Evolutionary conservation across 2,888 invertebrate genomes (phyloP).

Genomic region (Antitype chi): DNA sequence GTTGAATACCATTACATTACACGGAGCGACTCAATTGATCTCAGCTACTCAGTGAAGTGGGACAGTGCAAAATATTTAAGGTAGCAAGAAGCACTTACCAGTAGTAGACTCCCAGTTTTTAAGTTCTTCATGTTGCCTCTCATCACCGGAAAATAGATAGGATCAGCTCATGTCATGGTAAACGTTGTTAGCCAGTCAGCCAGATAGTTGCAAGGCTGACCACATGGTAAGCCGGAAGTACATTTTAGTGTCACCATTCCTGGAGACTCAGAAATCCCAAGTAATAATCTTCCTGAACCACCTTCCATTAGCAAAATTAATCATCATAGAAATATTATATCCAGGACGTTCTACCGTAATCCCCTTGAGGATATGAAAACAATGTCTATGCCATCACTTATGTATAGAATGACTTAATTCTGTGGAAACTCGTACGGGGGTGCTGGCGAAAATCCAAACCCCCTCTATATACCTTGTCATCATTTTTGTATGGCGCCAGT

Average conservation of each 20-base stretch:
- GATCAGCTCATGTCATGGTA: neutral
- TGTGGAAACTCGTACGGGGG: constrained; percentile 58
- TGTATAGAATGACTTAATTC: constrained; percentile 72
- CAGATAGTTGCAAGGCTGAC: neutral
- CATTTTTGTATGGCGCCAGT: constrained; percentile 43
- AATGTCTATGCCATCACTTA: constrained; percentile 63
- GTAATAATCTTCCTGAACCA: neutral
- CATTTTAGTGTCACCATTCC: neutral
- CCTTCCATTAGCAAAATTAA: constrained; percentile 30
- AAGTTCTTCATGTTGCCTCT: neutral
- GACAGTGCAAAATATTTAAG: neutral
- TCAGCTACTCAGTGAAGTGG: neutral
- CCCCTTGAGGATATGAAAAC: constrained; percentile 45
- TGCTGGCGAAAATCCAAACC: constrained; percentile 71
- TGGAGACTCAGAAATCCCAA: neutral
- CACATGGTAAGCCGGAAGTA: neutral
- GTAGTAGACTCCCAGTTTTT: neutral
- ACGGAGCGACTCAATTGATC: neutral
- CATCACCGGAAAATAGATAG: neutral
- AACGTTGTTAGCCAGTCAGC: neutral
- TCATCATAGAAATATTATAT: constrained; percentile 22
- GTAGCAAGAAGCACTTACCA: no score
- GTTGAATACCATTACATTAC: neutral
- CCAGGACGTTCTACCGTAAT: constrained; percentile 29
- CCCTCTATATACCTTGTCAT: constrained; percentile 53